phyloP scores from a whole-genome alignment of 2,797 vertebrate genomes.

The Sebastes goodei region DNA sequence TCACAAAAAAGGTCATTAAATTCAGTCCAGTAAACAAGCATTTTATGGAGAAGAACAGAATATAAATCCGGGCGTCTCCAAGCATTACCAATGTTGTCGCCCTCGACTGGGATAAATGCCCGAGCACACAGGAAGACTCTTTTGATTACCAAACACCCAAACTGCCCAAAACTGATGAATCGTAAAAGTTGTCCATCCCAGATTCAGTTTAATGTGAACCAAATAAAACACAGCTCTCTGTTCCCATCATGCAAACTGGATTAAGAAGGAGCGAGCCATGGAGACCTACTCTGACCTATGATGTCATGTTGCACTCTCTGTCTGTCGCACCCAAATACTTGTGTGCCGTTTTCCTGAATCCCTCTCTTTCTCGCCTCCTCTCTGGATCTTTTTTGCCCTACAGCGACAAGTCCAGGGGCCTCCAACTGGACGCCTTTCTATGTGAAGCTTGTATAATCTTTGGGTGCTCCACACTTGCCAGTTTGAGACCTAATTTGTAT shows the following conservation, averaged over 20 bases:
- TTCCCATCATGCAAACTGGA: constrained; percentile 32
- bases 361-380: neutral
- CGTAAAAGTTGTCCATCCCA: neutral
- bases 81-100: neutral
- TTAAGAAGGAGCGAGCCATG: constrained; percentile 11
- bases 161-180: neutral
- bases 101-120: neutral
- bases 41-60: neutral
- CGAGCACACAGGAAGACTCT: neutral
- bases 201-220: constrained; percentile 21
- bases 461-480: neutral
- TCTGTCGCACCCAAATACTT: constrained; percentile 2
- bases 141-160: neutral
- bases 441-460: neutral
- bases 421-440: rapidly evolving
- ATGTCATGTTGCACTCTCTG: constrained; percentile 24
- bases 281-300: constrained; percentile 35
- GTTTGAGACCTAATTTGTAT: neutral
- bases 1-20: neutral
- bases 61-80: neutral
- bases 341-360: neutral
- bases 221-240: constrained; percentile 17
- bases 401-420: neutral
- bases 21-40: neutral
- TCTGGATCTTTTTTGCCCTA: neutral